Conservation (phyloP, 2,888 invertebrate genomes). For the Conus canariensis region DNA sequence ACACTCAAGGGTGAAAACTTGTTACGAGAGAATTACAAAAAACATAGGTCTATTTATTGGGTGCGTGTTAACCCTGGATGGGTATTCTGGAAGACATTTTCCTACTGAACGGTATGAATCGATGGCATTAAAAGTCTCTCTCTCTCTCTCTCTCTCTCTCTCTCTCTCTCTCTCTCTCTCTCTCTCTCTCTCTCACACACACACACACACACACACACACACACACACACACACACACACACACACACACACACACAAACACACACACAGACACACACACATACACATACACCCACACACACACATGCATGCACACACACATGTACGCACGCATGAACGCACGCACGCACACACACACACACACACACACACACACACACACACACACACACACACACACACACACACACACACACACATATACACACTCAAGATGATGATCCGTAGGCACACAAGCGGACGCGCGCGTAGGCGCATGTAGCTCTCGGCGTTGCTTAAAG, state of each 20-base stretch:
- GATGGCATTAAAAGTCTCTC: too few species aligned
- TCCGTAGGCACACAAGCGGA: too few species aligned
- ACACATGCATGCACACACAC: background rate
- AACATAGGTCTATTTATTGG: too few species aligned
- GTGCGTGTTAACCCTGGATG: too few species aligned
- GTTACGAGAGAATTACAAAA: too few species aligned
- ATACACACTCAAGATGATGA: background rate
- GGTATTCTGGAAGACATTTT: too few species aligned
- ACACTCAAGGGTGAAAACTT: too few species aligned
- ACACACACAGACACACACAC: background rate
- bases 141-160: too few species aligned
- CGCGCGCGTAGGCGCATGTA: too few species aligned
- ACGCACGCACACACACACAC: background rate
- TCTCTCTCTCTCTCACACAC: background rate
- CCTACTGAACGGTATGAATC: too few species aligned
- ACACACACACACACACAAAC: background rate
- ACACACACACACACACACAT: background rate
- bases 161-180: too few species aligned
- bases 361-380: constrained; percentile 2
- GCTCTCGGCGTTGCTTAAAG: too few species aligned
- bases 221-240: background rate
- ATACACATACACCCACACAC: background rate
- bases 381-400: background rate
- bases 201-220: background rate
- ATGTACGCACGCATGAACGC: background rate